A percentile compares a stretch with the other conserved stretches of the same genome.
Conservation (phyloP, 2,888 invertebrate species). For the Chrysolina americana region DNA sequence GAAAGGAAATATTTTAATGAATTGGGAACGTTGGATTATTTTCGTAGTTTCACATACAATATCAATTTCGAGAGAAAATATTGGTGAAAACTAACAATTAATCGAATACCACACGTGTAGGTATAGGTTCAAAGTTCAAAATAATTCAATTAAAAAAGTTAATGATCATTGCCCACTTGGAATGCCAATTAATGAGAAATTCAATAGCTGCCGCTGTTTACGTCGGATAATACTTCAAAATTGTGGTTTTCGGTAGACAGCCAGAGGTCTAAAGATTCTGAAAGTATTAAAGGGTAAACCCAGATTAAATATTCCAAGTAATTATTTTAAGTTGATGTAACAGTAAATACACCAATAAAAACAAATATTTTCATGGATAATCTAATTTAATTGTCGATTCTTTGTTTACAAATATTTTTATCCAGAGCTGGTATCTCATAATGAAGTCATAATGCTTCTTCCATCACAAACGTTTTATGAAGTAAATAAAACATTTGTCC, state of each 20-base stretch:
- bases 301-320: not conserved
- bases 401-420: too few species aligned
- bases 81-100: not conserved
- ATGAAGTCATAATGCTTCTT: too few species aligned
- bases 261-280: not conserved
- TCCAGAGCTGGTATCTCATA: too few species aligned
- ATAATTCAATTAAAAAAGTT: not conserved
- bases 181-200: not conserved
- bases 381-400: too few species aligned
- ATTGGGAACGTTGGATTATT: not conserved
- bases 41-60: too few species aligned
- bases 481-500: too few species aligned
- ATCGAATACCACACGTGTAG: not conserved
- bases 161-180: not conserved
- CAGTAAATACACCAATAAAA: too few species aligned
- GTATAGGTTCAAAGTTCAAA: not conserved
- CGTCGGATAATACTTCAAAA: not conserved
- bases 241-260: conserved; percentile 7
- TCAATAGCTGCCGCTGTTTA: not conserved
- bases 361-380: too few species aligned
- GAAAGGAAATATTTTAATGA: not conserved
- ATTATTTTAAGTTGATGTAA: too few species aligned
- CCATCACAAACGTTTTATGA: too few species aligned
- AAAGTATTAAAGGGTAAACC: not conserved
- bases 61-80: too few species aligned